Percentiles rank a stretch among this genome's conserved stretches.
Evolutionary conservation across 2,888 invertebrate species (phyloP).

Genomic region (Apoderus coryli): DNA sequence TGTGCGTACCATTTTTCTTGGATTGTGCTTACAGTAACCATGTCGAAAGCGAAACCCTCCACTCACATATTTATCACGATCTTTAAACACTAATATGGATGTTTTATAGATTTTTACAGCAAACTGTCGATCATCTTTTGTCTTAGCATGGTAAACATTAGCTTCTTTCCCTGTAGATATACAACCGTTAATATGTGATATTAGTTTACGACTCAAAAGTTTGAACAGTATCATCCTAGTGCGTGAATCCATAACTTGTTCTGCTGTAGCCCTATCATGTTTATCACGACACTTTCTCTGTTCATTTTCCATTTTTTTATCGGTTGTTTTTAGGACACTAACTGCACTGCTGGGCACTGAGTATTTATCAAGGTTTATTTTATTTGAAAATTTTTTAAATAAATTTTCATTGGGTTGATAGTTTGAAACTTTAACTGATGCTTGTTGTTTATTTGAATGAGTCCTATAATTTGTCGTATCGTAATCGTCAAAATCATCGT

Average conservation of each 20-base stretch:
- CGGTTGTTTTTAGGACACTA: no score
- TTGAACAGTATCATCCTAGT: conserved; percentile 94
- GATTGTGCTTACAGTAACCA: conserved; percentile 89
- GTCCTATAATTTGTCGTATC: conserved; percentile 17
- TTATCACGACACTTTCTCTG: conserved; percentile 72
- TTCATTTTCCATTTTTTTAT: conserved; percentile 52
- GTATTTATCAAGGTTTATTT: no score
- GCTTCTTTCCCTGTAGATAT: conserved; percentile 99
- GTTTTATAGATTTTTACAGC: conserved; percentile 96
- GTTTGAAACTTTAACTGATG: conserved; percentile 20
- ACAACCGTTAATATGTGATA: conserved; percentile 87
- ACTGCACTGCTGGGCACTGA: no score
- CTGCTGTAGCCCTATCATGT: conserved; percentile 87
- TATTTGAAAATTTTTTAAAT: no score
- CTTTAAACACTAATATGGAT: conserved; percentile 92
- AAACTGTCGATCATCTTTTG: conserved; percentile 51
- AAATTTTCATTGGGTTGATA: conserved; percentile 73
- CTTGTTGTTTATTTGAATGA: conserved; percentile 23
- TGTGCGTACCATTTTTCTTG: conserved; percentile 92
- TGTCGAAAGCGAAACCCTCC: conserved; percentile 92
- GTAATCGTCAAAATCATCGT: conserved; percentile 16
- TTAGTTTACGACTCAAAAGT: conserved; percentile 69
- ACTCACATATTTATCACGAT: conserved; percentile 92
- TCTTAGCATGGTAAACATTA: conserved; percentile 89
- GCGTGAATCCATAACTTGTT: conserved; percentile 93